Evolutionary conservation across 2,113 vertebrate genomes (phyloP), one percentile per base, ranked within the genome.

Genomic region (Protobothrops mucrosquamatus): DNA sequence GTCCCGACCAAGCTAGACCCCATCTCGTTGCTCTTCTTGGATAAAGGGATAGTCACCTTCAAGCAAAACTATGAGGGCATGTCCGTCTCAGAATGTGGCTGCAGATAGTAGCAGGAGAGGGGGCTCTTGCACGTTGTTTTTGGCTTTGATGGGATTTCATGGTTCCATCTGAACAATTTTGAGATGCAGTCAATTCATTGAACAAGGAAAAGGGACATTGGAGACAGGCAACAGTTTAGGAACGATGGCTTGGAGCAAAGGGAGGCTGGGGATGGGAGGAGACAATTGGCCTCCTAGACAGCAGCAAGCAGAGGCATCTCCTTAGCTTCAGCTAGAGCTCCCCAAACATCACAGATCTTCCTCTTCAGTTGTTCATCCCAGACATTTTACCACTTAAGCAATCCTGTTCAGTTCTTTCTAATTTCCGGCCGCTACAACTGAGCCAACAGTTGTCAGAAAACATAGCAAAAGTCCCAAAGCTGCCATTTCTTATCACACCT

Each of bases 21-120:
- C 92, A 99, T 99, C 95, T 99, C 99, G 0, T 97, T 99, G 87
- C 98, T 99, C 94, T 99, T 99, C 95, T 91, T 99, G 97, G 99
- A 99, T 94, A 99, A 99, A 52, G 99, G 99, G 0, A 99, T 99
- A 29, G 99, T 99, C 95, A 99, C 99, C 46, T 99, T 99, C 97
- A 99, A 99, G 97, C 99, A 99, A 96, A 99, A 99, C 96, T 99
- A 98, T 0, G 99, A 99, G 95, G 99, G 98, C 94, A 99, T 99
- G 99, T 98, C 98, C 2, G 99, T 99, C 88, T 98, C 98, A 0
- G 99, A 99, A 96, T 99, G 99, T 26, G 99, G 99, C 93, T 99
- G 99, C 97, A 98, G 99, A 99, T 99, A 99, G 98, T 97, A 97
- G 93, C 15, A 15, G 64, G 26, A 51, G 56, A n/a, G 93, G 90